phyloP scores from a whole-genome alignment of 2,113 vertebrate genomes.

The Thamnaconus septentrionalis region DNA sequence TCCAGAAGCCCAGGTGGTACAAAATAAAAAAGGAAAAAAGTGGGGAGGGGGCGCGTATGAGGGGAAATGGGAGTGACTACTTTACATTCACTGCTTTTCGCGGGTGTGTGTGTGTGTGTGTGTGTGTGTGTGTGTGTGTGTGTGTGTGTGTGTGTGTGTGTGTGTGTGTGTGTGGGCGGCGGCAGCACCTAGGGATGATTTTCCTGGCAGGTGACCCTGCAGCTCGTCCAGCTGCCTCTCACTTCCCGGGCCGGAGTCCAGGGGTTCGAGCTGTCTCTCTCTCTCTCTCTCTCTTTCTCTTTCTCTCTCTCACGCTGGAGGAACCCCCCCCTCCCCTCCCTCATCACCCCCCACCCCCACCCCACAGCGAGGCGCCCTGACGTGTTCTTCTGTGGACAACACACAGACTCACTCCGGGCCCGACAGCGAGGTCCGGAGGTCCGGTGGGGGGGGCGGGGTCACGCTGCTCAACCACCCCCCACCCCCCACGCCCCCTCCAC shows the following conservation, averaged over 20 bases:
- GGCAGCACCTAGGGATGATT: too few species aligned
- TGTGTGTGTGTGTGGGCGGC: too few species aligned
- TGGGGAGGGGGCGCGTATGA: too few species aligned
- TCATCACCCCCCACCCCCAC: too few species aligned
- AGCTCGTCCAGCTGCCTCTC: constrained; percentile 47
- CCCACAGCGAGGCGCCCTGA: too few species aligned
- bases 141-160: not conserved
- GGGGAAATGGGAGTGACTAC: too few species aligned
- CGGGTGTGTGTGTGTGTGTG: not conserved
- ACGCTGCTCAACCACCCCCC: constrained; percentile 66
- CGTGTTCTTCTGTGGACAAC: not conserved
- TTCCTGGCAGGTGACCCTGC: not conserved
- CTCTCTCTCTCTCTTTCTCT: constrained; percentile 24
- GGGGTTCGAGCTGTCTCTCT: constrained; percentile 27
- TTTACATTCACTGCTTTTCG: not conserved
- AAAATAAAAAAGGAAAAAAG: too few species aligned
- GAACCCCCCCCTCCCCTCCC: constrained; percentile 29
- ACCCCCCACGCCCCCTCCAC: too few species aligned
- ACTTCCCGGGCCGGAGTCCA: constrained; percentile 39
- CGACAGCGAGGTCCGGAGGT: constrained; percentile 56
- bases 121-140: not conserved
- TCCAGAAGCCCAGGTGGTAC: too few species aligned
- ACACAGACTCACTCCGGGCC: constrained; percentile 37
- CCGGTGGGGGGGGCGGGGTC: constrained; percentile 19
- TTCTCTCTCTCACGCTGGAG: constrained; percentile 28